Evolutionary conservation across 2,797 vertebrate species (phyloP).

Genomic region (Limosa lapponica): DNA sequence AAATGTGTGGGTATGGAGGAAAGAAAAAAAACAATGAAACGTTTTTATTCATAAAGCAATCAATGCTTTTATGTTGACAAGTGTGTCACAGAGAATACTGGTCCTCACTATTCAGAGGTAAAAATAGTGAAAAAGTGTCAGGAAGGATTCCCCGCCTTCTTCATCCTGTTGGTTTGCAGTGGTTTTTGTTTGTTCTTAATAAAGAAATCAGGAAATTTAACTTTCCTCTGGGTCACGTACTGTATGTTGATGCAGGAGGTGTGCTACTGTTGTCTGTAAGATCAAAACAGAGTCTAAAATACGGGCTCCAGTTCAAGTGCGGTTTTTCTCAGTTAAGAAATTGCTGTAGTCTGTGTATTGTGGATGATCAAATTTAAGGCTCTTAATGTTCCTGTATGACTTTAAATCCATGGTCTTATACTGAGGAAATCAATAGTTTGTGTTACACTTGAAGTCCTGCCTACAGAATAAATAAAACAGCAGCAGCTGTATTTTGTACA

Average conservation of each 20-base stretch:
- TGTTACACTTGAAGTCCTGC: not conserved
- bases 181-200: not conserved
- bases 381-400: not conserved
- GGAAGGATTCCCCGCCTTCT: not conserved
- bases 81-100: not conserved
- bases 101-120: not conserved
- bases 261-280: not conserved
- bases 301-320: not conserved
- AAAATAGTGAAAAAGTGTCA: not conserved
- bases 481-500: not conserved
- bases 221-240: not conserved
- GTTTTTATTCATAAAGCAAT: not conserved
- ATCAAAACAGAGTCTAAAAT: not conserved
- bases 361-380: not conserved
- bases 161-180: not conserved
- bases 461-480: not conserved
- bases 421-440: not conserved
- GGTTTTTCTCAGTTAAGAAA: not conserved
- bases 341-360: not conserved
- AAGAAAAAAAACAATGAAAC: not conserved
- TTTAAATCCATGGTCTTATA: not conserved
- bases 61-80: not conserved
- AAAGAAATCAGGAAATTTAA: not conserved
- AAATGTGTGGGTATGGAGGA: not conserved
- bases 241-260: not conserved